Base-by-base conservation (phyloP, 2,797 vertebrate genomes). In the Basileuterus tristriatus region DNA sequence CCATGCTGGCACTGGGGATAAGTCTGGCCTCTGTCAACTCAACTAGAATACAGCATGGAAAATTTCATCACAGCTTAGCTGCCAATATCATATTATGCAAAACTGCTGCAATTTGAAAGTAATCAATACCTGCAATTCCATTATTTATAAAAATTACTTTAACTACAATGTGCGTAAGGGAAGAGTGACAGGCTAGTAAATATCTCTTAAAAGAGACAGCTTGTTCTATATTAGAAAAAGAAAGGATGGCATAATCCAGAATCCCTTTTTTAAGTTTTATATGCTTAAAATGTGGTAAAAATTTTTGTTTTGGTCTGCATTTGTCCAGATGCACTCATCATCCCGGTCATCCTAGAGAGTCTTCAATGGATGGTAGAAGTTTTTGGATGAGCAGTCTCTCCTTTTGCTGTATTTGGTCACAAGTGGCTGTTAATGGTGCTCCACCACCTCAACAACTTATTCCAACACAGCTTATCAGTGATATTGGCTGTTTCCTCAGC, bases 131-230 rank as follows among this genome's bases (percentile, higher is more conserved):
- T 65, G 18, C 2, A 10, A 85, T 90, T 77, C 81, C 27, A 34
- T 85, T 89, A 53, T 78, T 85, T 87, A 59, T n/a, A 83, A 55
- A 81, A 92, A 86, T 55, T 65, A 36, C 36, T 94, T 95, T 81
- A 93, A 78, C 37, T 78, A 83, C 69, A 78, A 2, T 12, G 34
- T 83, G 46, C 50, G 85, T 82, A 92, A 90, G 23, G 39, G 39
- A 91, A 78, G 58, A 52, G 17, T 11, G 47, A 63, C 41, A 72
- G n/a, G 10, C 46, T 58, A 59, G 72, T 69, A 90, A 91, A 86
- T 32, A 26, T 8, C 39, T 77, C 55, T 71, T 89, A 72, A 78
- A 76, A 83, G 26, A 87, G 69, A 86, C 7, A 63, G 43, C 27
- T 63, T 39, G 6, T 55, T 56, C 58, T 50, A 10, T 26, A 32